phyloP scores from a whole-genome alignment of 2,888 invertebrate species.

The Dioctria rufipes region DNA sequence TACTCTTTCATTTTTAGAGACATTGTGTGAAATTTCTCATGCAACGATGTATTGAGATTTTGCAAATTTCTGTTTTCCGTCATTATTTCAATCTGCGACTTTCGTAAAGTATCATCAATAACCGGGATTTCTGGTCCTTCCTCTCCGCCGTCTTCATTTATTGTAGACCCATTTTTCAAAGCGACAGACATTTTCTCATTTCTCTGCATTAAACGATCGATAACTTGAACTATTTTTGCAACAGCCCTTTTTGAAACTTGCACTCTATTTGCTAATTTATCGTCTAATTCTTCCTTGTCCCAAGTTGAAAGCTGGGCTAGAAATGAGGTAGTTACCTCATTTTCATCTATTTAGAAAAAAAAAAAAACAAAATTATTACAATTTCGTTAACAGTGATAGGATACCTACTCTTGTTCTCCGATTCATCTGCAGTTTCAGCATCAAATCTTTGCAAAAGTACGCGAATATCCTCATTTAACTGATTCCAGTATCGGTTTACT shows the following conservation, averaged over 20 bases:
- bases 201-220: conserved; percentile 94
- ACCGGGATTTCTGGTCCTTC: conserved; percentile 60
- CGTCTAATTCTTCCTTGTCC: conserved; percentile 98
- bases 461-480: conserved; percentile 96
- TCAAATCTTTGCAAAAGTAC: conserved; percentile 96
- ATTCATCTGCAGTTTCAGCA: conserved; percentile 97
- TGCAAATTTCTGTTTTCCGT: conserved; percentile 94
- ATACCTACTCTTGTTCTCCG: conserved; percentile 89
- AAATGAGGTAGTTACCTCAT: conserved; percentile 96
- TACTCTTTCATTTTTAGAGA: conserved; percentile 89
- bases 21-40: conserved; percentile 94
- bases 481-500: conserved; percentile 97
- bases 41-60: conserved; percentile 89
- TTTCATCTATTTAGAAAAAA: conserved; percentile 81
- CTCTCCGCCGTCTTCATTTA: conserved; percentile 59
- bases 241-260: conserved; percentile 97
- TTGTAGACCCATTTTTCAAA: conserved; percentile 77
- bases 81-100: conserved; percentile 89
- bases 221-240: conserved; percentile 96
- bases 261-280: conserved; percentile 94
- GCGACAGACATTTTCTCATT: conserved; percentile 95
- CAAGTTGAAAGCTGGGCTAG: conserved; percentile 95
- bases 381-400: conserved; percentile 34
- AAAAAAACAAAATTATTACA: conserved; percentile 57
- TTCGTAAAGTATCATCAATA: conserved; percentile 87